Evolutionary conservation across 2,113 vertebrate genomes (phyloP).

Genomic region (Pandion haliaetus): DNA sequence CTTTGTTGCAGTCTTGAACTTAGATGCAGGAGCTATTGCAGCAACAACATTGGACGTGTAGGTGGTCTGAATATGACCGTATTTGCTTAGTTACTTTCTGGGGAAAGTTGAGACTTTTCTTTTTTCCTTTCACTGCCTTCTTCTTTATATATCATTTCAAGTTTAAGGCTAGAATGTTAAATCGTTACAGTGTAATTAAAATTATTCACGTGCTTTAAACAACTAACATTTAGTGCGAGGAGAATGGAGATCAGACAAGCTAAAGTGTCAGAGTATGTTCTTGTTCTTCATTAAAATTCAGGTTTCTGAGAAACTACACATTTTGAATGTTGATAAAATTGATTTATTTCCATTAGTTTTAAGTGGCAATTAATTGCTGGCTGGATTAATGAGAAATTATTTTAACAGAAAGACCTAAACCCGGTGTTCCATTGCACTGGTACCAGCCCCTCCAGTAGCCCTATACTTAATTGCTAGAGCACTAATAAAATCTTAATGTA

Average conservation of each 20-base stretch:
- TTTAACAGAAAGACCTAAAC: background rate
- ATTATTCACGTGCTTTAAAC: background rate
- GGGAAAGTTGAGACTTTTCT: background rate
- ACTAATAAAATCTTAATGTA: background rate
- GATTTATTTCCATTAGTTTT: background rate
- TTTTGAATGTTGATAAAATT: background rate
- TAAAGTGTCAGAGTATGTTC: background rate
- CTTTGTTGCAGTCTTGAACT: background rate
- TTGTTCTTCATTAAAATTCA: background rate
- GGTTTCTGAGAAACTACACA: background rate
- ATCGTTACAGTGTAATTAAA: background rate
- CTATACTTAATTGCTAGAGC: background rate
- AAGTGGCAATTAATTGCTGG: background rate
- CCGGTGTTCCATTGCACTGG: background rate
- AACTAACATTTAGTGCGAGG: background rate
- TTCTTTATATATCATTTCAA: background rate
- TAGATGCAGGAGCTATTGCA: background rate
- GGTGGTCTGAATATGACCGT: background rate
- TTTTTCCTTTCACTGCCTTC: background rate
- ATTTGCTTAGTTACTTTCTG: background rate
- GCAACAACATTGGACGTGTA: background rate
- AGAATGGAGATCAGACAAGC: background rate
- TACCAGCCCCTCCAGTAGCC: background rate
- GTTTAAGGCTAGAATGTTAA: background rate
- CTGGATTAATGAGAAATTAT: background rate